These are phyloP conservation scores for Indicator indicator DNA, from an alignment of 2,113 vertebrate genomes.

Conservation along the genomic window DNA sequence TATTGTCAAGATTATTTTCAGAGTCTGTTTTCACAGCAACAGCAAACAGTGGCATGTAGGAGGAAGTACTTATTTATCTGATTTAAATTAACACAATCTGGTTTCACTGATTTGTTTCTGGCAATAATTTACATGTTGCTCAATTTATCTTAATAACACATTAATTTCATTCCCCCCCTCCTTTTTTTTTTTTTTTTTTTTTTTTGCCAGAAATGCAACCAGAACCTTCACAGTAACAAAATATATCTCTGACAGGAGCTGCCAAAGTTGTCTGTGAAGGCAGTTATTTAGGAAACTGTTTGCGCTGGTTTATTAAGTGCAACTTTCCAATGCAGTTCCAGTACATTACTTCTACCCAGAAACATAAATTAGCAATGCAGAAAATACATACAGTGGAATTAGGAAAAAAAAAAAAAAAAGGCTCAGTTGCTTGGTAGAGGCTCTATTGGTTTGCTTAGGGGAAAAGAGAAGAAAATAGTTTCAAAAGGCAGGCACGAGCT, in stretches of 20 bases:
- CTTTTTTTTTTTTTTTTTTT: neutral
- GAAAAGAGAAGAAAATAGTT: neutral
- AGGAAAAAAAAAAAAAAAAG: neutral
- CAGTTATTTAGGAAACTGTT: neutral
- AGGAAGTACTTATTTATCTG: constrained; percentile 36
- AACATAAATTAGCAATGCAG: neutral
- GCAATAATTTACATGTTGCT: constrained; percentile 34
- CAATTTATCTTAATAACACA: constrained; percentile 48
- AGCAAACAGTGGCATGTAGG: neutral
- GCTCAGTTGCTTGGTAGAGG: neutral
- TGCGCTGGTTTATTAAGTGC: neutral
- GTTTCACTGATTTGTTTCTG: constrained; percentile 24
- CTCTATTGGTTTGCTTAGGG: neutral
- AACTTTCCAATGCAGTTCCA: neutral
- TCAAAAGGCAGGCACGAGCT: neutral
- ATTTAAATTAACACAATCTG: constrained; percentile 33
- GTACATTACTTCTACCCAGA: neutral
- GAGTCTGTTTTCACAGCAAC: neutral
- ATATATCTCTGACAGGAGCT: neutral
- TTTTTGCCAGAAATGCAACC: neutral
- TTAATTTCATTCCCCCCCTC: constrained; percentile 34
- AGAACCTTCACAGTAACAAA: constrained; percentile 14
- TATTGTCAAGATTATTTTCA: neutral
- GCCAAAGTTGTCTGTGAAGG: neutral
- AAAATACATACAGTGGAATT: neutral